phyloP scores from a whole-genome alignment of 2,888 invertebrate species.

The Atherix ibis region DNA sequence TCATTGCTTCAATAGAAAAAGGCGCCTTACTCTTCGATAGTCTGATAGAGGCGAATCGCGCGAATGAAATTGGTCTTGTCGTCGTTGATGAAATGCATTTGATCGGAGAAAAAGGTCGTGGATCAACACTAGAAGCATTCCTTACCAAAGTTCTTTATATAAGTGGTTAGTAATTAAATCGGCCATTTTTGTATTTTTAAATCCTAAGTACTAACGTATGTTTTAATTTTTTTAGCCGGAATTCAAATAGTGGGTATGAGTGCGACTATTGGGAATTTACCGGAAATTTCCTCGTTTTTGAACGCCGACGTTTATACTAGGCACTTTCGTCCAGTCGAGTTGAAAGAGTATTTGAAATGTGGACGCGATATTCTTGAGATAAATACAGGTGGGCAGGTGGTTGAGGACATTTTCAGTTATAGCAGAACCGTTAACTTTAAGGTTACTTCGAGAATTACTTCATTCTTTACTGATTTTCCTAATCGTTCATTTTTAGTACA shows the following conservation, averaged over 20 bases:
- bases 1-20: constrained; percentile 90
- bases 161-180: constrained; percentile 37
- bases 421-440: constrained; percentile 36
- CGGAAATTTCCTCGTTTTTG: constrained; percentile 65
- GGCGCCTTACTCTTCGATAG: constrained; percentile 72
- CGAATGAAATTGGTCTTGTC: constrained; percentile 62
- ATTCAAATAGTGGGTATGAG: constrained; percentile 93
- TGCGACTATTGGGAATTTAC: constrained; percentile 86
- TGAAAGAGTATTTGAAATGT: constrained; percentile 70
- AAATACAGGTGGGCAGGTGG: constrained; percentile 31
- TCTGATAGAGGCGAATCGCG: constrained; percentile 58
- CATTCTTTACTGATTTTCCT: constrained; percentile 7
- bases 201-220: no score
- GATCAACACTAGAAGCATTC: constrained; percentile 68
- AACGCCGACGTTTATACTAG: constrained; percentile 65
- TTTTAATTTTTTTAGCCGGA: constrained; percentile 34
- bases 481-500: constrained; percentile 41
- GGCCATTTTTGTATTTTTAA: no score
- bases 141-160: constrained; percentile 62
- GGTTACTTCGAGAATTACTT: constrained; percentile 10
- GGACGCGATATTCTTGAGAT: constrained; percentile 41
- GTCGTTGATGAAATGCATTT: constrained; percentile 88
- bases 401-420: constrained; percentile 38
- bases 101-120: constrained; percentile 74
- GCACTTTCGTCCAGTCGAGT: constrained; percentile 77